Percentiles rank a stretch among this genome's conserved stretches.
Conservation (phyloP, 2,113 vertebrate species). For the Oceanites oceanicus region DNA sequence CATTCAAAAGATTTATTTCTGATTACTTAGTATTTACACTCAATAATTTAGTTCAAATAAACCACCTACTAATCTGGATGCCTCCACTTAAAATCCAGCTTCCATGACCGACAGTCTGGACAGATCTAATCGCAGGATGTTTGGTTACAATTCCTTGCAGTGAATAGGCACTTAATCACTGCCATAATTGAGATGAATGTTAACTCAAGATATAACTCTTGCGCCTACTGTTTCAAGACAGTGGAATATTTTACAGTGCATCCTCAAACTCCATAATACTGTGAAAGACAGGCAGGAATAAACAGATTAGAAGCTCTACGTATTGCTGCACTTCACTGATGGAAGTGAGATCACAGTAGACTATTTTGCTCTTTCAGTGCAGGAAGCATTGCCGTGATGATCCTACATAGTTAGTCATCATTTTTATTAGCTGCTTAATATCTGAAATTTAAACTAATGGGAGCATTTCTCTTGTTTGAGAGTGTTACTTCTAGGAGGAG, state of each 20-base stretch:
- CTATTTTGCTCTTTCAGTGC: background rate
- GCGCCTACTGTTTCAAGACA: background rate
- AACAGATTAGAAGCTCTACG: background rate
- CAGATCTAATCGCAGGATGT: fast-evolving
- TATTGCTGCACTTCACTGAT: background rate
- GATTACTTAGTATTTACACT: background rate
- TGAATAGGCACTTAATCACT: background rate
- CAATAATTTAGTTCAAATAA: background rate
- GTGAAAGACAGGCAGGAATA: background rate
- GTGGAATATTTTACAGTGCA: background rate
- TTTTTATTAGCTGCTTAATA: background rate
- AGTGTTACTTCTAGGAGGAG: background rate
- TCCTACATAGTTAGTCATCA: background rate
- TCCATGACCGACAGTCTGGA: fast-evolving
- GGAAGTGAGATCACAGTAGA: background rate
- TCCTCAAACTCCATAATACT: background rate
- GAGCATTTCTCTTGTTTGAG: background rate
- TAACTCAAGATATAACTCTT: background rate
- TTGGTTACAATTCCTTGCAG: background rate
- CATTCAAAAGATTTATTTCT: background rate
- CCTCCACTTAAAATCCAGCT: background rate
- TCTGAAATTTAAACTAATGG: background rate
- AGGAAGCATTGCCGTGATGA: background rate
- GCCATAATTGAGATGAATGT: background rate
- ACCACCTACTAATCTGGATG: background rate